Base-by-base conservation (phyloP, 2,113 vertebrate species). In the Neolamprologus kungweensis region DNA sequence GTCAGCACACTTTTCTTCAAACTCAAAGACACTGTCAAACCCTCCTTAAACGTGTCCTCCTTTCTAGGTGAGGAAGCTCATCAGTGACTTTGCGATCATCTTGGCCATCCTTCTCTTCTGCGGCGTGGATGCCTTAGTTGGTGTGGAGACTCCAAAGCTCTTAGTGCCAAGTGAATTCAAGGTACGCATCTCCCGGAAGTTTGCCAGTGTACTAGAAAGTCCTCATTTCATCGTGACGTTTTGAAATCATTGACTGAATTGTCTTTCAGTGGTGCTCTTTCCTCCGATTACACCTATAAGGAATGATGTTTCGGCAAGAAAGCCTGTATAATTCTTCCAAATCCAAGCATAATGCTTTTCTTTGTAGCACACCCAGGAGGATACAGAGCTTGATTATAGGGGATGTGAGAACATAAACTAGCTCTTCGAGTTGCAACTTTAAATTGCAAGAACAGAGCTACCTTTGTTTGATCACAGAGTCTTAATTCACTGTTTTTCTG, bases 121-220 rank as follows among this genome's bases (percentile, higher is more conserved):
- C 82, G 97, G 97, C 60, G 97, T 99, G 89, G 99, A 99, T 89
- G 99, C 98, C 40, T 94, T 99, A 14, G 96, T 99, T 19, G 98
- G 98, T 58, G 98, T 99, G 90, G 97, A 98, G 86, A 99, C 99
- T 89, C 98, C 99, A 1, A 99, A 99, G 94, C 96, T 99, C 58
- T 96, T 99, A 63, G 99, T 99, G 97, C 99, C 99, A 95, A 98
- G 97, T 55, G 97, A 99, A 96, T 99, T 99, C 95, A 99, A 99
- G 97, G 99, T 99, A 96, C 8, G 16, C 7, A 5, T 14, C 19
- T 16, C 51, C 58, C 19, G 0, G 45, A 82, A 51, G 54, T 16
- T 19, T 42, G 6, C 2, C 6, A 7, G 16, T 68, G 14, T 7
- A 19, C 11, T 21, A 78, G 45, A 78, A 78, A 78, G 42, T 75